These are phyloP conservation scores for Pelvicachromis taeniatus DNA, from an alignment of 2,113 vertebrate genomes.

Conservation along the genomic window DNA sequence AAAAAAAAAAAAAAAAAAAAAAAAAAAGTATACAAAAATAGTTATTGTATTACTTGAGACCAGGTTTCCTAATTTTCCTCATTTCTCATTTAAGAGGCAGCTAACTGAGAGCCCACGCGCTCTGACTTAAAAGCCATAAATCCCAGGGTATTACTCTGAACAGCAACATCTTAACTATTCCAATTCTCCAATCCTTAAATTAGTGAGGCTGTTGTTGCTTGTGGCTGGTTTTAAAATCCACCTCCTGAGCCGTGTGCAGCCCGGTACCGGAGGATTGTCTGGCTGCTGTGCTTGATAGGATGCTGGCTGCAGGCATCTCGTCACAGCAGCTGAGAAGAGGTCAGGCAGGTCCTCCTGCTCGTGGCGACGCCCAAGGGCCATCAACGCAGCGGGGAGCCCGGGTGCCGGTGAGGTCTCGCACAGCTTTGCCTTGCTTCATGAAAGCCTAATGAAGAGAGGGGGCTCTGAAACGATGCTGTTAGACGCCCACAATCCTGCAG, in stretches of 20 bases:
- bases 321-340: constrained; percentile 60
- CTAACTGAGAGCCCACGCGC: constrained; percentile 20
- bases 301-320: constrained; percentile 50
- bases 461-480: constrained; percentile 2
- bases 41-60: not conserved
- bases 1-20: no score
- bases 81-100: constrained; percentile 13
- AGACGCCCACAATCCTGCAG: constrained; percentile 51
- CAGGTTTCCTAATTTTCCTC: constrained; percentile 11
- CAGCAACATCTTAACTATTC: constrained; percentile 36
- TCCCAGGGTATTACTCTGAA: constrained; percentile 37
- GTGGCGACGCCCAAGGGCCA: constrained; percentile 61
- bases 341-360: constrained; percentile 52
- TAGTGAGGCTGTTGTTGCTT: constrained; percentile 44
- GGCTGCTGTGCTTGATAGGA: constrained; percentile 32
- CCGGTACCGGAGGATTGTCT: constrained; percentile 12
- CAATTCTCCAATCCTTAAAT: constrained; percentile 51
- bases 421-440: constrained; percentile 47
- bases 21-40: not conserved
- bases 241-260: constrained; percentile 14
- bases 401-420: constrained; percentile 51
- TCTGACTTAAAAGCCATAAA: constrained; percentile 48
- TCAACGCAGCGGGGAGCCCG: constrained; percentile 40
- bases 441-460: constrained; percentile 64
- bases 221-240: constrained; percentile 42